Base-by-base conservation (phyloP, 2,888 invertebrate species). In the Onthophagus sagittarius region DNA sequence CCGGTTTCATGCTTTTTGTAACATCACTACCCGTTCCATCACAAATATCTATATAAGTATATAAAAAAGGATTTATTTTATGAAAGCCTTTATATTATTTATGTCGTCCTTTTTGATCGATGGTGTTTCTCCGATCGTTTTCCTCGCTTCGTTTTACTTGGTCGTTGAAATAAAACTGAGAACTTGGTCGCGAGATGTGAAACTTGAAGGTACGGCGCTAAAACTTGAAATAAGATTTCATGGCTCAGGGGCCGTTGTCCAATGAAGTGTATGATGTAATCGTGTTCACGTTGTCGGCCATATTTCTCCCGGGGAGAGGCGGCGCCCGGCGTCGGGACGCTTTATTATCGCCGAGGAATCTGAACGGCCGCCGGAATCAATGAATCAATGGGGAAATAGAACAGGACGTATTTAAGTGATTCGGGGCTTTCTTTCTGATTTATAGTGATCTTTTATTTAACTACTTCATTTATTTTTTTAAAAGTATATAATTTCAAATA, bases 251-350 rank as follows among this genome's bases (percentile, higher is more conserved):
- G 76, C 74, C 71, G 72, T 63, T 73, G 75, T 71, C 72, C 73
- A 73, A 75, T 76, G 75, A 77, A 76, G 75, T 77, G 73, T 70
- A 74, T 77, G 74, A 77, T 76, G 74, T 74, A 75, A 77, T 75
- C 75, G 72, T 73, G 73, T 74, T 69, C 62, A 67, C 15, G 67
- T 53, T 32, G 67, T 23, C 67, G 67, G 67, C 23, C 67, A 67
- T 67, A 67, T 32, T 67, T 67, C 67, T 67, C 67, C 5, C 31
- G 6, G 15, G 67, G 9, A 23, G 23, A 53, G 39, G 39, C 39
- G 67, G 67, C 67, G n/a, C 7, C 67, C 32, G 67, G 23, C 67
- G 31, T 15, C 23, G 15, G 14, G 15, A 15, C 64, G 64, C 64
- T 64, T 23, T 23, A 67, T 67, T 67, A 67, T 67, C 67, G 32